Conservation (phyloP, 2,797 vertebrate species). For the Mionectes olivaceus region DNA sequence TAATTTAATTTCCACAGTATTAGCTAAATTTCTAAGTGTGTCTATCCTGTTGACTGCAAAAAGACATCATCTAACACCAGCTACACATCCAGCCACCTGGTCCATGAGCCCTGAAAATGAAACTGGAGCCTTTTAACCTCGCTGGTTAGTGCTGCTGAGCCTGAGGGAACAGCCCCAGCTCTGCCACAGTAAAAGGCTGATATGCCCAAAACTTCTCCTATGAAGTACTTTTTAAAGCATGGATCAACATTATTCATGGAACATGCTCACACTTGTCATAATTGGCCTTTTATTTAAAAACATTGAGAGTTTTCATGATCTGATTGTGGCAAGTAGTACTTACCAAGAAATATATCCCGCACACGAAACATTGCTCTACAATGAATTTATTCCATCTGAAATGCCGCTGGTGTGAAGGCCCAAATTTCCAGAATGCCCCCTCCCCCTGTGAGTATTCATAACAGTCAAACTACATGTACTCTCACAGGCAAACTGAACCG, state of each 20-base stretch:
- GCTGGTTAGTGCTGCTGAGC: accelerated
- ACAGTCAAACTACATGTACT: accelerated
- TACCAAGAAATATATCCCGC: background rate
- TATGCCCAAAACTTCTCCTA: background rate
- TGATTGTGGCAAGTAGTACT: background rate
- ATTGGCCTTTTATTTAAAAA: background rate
- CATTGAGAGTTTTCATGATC: background rate
- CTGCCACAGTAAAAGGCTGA: background rate
- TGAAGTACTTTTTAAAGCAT: background rate
- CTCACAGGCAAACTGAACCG: background rate
- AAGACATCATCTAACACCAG: background rate
- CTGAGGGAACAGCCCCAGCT: background rate
- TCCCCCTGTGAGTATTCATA: background rate
- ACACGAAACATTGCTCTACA: background rate
- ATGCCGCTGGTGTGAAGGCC: background rate
- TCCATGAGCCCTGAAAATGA: background rate
- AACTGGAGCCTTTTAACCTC: background rate
- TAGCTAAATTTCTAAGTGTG: background rate
- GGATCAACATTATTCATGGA: slow-evolving; percentile 1
- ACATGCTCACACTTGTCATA: background rate
- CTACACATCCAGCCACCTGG: background rate
- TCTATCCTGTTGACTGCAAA: background rate
- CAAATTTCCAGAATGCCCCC: background rate
- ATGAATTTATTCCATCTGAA: background rate
- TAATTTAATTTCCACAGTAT: background rate